A percentile compares a stretch with the other conserved stretches of the same genome.
These are phyloP conservation scores for Meteorus sp. DNA, from an alignment of 1,140 invertebrate species.

Conservation along the genomic window DNA sequence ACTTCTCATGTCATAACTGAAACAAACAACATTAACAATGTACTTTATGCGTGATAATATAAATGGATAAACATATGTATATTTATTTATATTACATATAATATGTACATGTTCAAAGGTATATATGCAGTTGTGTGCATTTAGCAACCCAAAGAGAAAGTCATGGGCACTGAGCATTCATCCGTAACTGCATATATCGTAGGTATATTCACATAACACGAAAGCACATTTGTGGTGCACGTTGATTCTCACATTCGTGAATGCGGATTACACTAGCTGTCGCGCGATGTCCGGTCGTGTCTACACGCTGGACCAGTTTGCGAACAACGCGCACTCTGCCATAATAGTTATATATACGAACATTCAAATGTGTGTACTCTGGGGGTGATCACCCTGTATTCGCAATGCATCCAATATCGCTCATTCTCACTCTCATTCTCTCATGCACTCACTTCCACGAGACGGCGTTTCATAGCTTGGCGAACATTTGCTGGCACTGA, in stretches of 20 bases:
- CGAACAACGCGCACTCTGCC: slow-evolving; percentile 19
- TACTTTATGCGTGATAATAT: no score
- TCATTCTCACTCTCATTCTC: not conserved
- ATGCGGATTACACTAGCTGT: slow-evolving; percentile 29
- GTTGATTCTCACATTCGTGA: slow-evolving; percentile 12
- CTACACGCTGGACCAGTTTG: slow-evolving; percentile 28
- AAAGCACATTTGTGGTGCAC: not conserved
- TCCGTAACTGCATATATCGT: not conserved
- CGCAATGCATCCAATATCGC: not conserved
- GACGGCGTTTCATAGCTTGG: slow-evolving; percentile 6
- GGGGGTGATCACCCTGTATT: slow-evolving; percentile 11
- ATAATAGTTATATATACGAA: slow-evolving; percentile 7
- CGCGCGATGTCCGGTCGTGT: slow-evolving; percentile 29
- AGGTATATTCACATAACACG: not conserved
- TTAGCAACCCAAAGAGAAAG: not conserved
- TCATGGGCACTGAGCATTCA: not conserved
- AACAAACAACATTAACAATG: slow-evolving; percentile 35
- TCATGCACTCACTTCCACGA: not conserved
- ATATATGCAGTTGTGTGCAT: not conserved
- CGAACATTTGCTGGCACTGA: slow-evolving; percentile 12
- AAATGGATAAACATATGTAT: no score
- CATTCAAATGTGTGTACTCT: slow-evolving; percentile 13
- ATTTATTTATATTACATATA: not conserved
- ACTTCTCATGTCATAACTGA: slow-evolving; percentile 66
- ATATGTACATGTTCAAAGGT: not conserved